Evolutionary conservation across 2,797 vertebrate genomes (phyloP), one percentile per base, ranked within the genome.

Genomic region (Phalloptychus januarius): DNA sequence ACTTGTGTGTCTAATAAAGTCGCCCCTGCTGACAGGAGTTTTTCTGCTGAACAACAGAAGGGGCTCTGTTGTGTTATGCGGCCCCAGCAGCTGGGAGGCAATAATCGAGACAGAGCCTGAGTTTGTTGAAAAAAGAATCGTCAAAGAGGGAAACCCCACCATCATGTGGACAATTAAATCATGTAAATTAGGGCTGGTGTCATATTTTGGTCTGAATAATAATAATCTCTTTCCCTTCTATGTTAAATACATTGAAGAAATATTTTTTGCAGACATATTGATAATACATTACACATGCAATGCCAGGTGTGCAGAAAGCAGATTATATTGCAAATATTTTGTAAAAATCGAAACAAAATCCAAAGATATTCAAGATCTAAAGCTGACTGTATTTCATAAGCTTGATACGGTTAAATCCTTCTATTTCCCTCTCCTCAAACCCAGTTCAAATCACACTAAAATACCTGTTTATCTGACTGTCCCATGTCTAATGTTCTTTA

Each of bases 1-100:
- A 96, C 96, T 97, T 96, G 96, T 96, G 95, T 95, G 95, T 96
- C 95, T 95, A 97, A 96, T 97, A 96, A 97, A 97, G 95, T 95
- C 88, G 93, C 58, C 93, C 94, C 94, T 90, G 69, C 71, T 95
- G 95, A 97, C 96, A 96, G 96, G 95, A 94, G 92, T 76, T 92
- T 95, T 97, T 97, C 96, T 96, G 95, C 94, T 90, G 96, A 96
- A 97, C 96, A 97, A 97, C 97, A 98, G 96, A 97, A 95, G 91
- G 83, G 94, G 91, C 96, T 96, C 95, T 97, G 96, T 98, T 97
- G 96, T 97, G 95, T 95, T 96, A 92, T 89, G 89, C 86, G 95
- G 95, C 93, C 95, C 93, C 92, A 94, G 96, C 96, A 97, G 97
- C 97, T 97, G 96, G 95, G 96, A 97, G 96, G 96, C 96, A 96